Base-by-base conservation (phyloP, 2,888 invertebrate species). In the Latrodectus hesperus region DNA sequence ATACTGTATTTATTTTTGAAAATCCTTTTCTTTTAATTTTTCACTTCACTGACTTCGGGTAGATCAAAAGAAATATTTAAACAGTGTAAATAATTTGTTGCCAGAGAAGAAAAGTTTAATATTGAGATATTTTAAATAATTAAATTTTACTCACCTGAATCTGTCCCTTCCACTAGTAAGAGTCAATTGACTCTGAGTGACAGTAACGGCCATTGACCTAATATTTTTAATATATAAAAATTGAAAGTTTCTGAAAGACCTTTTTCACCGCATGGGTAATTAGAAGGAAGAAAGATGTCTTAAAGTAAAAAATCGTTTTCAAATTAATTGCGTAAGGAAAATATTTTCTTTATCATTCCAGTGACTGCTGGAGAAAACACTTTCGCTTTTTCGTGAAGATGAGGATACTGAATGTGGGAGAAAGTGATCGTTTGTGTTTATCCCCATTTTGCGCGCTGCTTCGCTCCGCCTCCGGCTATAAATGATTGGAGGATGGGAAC, bases 181-280 rank as follows among this genome's bases (percentile, higher is more conserved):
- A 77, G 89, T 89, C 83, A 89, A 83, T 74, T 89, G 89, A 65
- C 89, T 89, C 78, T 89, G 89, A 49, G 89, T 89, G 16, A 89
- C 89, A 51, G 81, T 87, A 52, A 80, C 87, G 74, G 89, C 81
- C 89, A 89, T 89, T 71, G 82, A 88, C 82, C 87, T 64, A 70
- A 16, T 16, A 67, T 74, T 75, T 82, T 51, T 9, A 68, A 60
- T 49, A 65, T 70, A 52, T 74, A 71, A 53, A 70, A 70, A 68
- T 70, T 11, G 52, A 67, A 74, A 68, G 8, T 73, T 74, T 17
- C n/a, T 67, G n/a, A 52, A 22, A 73, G 11, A 22, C 8, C 26
- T 26, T 17, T 17, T 17, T 12, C 67, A 68, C 17, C 67, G 67
- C 17, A 11, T 26, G 67, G 11, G 67, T 12, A 17, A 68, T 17